A percentile compares a stretch with the other conserved stretches of the same genome.
Evolutionary conservation across 2,888 invertebrate species (phyloP).

Genomic region (Caenorhabditis imperialis): DNA sequence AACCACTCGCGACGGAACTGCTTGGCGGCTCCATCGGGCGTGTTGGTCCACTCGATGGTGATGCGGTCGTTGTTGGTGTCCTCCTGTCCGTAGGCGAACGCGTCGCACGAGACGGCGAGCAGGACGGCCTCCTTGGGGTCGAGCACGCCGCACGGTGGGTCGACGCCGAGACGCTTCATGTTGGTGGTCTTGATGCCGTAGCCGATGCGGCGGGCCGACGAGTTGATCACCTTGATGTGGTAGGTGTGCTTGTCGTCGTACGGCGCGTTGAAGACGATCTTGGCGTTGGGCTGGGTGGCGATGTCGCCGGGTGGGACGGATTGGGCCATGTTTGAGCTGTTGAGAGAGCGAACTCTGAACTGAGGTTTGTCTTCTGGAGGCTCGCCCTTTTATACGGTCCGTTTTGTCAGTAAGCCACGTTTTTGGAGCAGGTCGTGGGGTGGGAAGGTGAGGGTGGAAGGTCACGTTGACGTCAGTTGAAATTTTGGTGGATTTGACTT

Average conservation of each 20-base stretch:
- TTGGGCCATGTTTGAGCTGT: too few relatives aligned
- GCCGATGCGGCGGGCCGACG: slow-evolving; percentile 68
- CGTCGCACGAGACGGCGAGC: slow-evolving; percentile 73
- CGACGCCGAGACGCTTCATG: slow-evolving; percentile 71
- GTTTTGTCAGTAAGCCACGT: too few relatives aligned
- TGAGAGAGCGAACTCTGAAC: too few relatives aligned
- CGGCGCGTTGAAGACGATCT: slow-evolving; percentile 73
- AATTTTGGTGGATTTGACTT: too few relatives aligned
- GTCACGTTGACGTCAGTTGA: too few relatives aligned
- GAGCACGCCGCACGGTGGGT: slow-evolving; percentile 72
- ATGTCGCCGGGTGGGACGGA: slow-evolving; percentile 70
- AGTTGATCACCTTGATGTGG: slow-evolving; percentile 64
- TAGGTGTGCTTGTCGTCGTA: slow-evolving; percentile 73
- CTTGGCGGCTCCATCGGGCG: slow-evolving; percentile 66
- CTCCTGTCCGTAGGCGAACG: slow-evolving; percentile 68
- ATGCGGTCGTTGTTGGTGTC: slow-evolving; percentile 72
- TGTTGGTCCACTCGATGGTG: slow-evolving; percentile 71
- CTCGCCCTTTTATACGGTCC: too few relatives aligned
- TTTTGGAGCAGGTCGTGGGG: too few relatives aligned
- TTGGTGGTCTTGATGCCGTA: slow-evolving; percentile 75
- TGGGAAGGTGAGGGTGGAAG: too few relatives aligned
- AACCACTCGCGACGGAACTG: slow-evolving; percentile 71
- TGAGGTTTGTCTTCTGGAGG: too few relatives aligned
- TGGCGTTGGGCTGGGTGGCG: slow-evolving; percentile 64
- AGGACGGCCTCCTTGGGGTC: slow-evolving; percentile 72